Evolutionary conservation across 2,113 vertebrate genomes (phyloP), one percentile per base, ranked within the genome.

Genomic region (Trachemys scripta): DNA sequence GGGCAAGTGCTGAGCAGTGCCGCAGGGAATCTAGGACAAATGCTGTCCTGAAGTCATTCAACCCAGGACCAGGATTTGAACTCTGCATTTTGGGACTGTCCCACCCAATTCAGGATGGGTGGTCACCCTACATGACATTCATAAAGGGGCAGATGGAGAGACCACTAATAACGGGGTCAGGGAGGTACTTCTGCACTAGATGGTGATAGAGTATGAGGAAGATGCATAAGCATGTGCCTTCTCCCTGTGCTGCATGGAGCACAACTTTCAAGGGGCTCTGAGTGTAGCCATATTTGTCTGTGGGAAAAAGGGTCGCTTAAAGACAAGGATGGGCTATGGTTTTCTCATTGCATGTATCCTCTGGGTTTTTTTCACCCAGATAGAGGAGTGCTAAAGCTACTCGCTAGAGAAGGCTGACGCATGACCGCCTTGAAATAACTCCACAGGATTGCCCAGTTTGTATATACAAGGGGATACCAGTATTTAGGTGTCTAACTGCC

Each of bases 331-430:
- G 56, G 81, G 1, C 80, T 65, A 54, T 47, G 13, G 6, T n/a
- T 59, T 31, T 76, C 87, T 13, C 27, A 49, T 0, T 59, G 16
- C 65, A n/a, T 12, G 6, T 1, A 7, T 35, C 31, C 62, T 69
- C 29, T 35, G 54, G 54, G 9, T 10, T 35, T 76, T 38, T 85
- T 94, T 82, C 17, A 11, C 81, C 24, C 20, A 65, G 59, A 3
- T 10, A 89, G 29, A 81, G 27, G 50, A 27, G 27, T 42, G 29
- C 27, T 35, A 24, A 94, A 94, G 12, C 50, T 27, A 83, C 2
- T 45, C 47, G 42, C 82, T 65, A 20, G n/a, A 69, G 65, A 10
- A 69, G 65, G 19, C 65, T 22, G 35, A 72, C 38, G n/a, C n/a
- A 38, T 38, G 19, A 5, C 19, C 5, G 20, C n/a, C 19, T n/a